Percentiles rank a stretch among this genome's conserved stretches.
These are phyloP conservation scores for Mobula birostris DNA, from an alignment of 2,113 vertebrate species.

Conservation along the genomic window DNA sequence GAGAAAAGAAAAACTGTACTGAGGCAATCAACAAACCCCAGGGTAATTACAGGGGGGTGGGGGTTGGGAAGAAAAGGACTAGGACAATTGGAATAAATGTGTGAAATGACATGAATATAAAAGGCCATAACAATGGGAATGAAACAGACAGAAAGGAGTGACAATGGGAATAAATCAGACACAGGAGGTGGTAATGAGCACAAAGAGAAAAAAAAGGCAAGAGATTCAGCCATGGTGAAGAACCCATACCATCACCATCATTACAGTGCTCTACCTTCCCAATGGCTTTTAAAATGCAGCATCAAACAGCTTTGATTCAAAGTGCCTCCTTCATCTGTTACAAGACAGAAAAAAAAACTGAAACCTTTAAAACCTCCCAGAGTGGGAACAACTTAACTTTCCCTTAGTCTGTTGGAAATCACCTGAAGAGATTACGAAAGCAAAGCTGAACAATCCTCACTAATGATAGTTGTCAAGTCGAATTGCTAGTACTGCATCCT, in stretches of 20 bases:
- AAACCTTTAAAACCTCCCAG: not conserved
- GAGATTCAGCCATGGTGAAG: not conserved
- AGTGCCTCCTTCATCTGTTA: not conserved
- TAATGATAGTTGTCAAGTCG: not conserved
- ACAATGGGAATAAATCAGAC: not conserved
- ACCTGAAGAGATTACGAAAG: not conserved
- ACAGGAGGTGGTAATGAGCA: not conserved
- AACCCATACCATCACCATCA: not conserved
- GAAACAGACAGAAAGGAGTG: not conserved
- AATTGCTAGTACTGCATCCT: not conserved
- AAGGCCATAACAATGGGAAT: not conserved
- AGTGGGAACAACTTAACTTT: slow-evolving; percentile 12
- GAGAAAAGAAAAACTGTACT: not conserved
- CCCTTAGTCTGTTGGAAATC: not conserved
- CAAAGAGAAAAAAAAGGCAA: not conserved
- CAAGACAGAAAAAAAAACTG: not conserved
- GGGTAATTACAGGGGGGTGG: not conserved
- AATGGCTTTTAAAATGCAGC: not conserved
- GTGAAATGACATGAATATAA: slow-evolving; percentile 4
- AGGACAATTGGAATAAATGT: slow-evolving; percentile 3
- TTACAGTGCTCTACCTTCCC: not conserved
- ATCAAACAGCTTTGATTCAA: not conserved
- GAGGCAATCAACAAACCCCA: not conserved
- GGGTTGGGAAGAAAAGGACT: not conserved
- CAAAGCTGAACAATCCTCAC: not conserved